phyloP scores from a whole-genome alignment of 2,797 vertebrate species.

The Sebastes kiyomatsui region DNA sequence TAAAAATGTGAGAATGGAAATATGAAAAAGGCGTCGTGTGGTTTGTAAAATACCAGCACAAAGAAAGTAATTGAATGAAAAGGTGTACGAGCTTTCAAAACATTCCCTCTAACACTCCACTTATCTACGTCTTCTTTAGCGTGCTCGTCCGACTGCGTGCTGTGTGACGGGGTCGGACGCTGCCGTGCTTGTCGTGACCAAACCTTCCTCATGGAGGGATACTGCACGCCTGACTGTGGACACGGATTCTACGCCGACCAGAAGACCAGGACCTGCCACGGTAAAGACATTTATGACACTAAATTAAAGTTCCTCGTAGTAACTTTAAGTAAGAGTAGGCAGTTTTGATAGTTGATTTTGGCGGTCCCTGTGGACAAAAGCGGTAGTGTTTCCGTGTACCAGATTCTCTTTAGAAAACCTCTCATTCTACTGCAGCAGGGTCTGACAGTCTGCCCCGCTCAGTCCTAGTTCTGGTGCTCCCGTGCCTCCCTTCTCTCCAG shows the following conservation, averaged over 20 bases:
- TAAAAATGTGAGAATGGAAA: not conserved
- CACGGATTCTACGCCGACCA: slow-evolving; percentile 82
- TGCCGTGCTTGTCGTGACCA: slow-evolving; percentile 84
- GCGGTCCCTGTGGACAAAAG: too few relatives aligned
- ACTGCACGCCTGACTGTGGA: slow-evolving; percentile 87
- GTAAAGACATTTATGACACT: slow-evolving; percentile 64
- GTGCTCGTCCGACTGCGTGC: slow-evolving; percentile 87
- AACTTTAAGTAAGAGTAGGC: too few relatives aligned
- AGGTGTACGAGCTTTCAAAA: not conserved
- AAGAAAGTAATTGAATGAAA: not conserved
- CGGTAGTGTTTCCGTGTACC: too few relatives aligned
- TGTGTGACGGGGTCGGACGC: slow-evolving; percentile 78
- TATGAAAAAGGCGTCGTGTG: not conserved
- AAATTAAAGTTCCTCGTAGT: too few relatives aligned
- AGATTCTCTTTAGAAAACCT: too few relatives aligned
- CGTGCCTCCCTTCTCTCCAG: too few relatives aligned
- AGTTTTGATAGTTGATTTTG: too few relatives aligned
- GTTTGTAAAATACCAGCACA: not conserved
- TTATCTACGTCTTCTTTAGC: slow-evolving; percentile 69
- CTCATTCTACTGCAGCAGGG: too few relatives aligned
- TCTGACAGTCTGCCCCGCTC: too few relatives aligned
- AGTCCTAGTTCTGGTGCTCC: too few relatives aligned
- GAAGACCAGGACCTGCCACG: slow-evolving; percentile 83
- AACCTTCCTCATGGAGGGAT: slow-evolving; percentile 83
- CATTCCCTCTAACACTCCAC: not conserved